phyloP scores from a whole-genome alignment of 2,888 invertebrate species.

The Hemicrepidius hirtus region DNA sequence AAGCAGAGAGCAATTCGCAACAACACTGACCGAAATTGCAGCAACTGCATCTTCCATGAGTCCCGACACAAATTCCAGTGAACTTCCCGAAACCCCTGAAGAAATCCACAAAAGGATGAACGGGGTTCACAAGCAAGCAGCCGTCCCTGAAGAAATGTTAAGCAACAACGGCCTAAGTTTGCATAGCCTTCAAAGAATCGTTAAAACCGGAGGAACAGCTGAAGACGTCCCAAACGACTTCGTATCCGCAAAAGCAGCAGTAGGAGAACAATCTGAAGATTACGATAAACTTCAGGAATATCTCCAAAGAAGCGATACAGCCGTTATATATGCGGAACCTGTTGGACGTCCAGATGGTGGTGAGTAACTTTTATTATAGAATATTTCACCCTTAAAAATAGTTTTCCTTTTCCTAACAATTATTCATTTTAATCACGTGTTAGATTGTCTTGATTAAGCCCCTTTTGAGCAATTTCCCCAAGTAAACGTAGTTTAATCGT shows the following conservation, averaged over 20 bases:
- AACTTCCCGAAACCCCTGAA: slow-evolving; percentile 58
- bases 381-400: not conserved
- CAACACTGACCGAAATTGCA: slow-evolving; percentile 62
- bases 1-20: slow-evolving; percentile 59
- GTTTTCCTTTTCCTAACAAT: slow-evolving; percentile 34
- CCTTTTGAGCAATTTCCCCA: slow-evolving; percentile 44
- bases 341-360: slow-evolving; percentile 56
- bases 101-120: slow-evolving; percentile 58
- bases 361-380: slow-evolving; percentile 45
- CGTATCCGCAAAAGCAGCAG: slow-evolving; percentile 63
- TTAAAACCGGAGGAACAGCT: slow-evolving; percentile 63
- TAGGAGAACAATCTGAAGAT: slow-evolving; percentile 64
- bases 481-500: slow-evolving; percentile 47
- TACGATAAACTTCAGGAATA: slow-evolving; percentile 72
- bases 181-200: slow-evolving; percentile 59
- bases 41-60: slow-evolving; percentile 63
- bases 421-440: slow-evolving; percentile 35
- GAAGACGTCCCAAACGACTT: slow-evolving; percentile 61
- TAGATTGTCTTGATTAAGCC: slow-evolving; percentile 45
- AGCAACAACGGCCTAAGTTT: slow-evolving; percentile 61
- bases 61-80: slow-evolving; percentile 69
- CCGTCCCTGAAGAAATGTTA: slow-evolving; percentile 63
- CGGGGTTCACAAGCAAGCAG: slow-evolving; percentile 61
- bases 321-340: slow-evolving; percentile 71
- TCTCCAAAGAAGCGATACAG: slow-evolving; percentile 73